A percentile compares a stretch with the other conserved stretches of the same genome.
Conservation (phyloP, 2,888 invertebrate species). For the Melinaea menophilus region DNA sequence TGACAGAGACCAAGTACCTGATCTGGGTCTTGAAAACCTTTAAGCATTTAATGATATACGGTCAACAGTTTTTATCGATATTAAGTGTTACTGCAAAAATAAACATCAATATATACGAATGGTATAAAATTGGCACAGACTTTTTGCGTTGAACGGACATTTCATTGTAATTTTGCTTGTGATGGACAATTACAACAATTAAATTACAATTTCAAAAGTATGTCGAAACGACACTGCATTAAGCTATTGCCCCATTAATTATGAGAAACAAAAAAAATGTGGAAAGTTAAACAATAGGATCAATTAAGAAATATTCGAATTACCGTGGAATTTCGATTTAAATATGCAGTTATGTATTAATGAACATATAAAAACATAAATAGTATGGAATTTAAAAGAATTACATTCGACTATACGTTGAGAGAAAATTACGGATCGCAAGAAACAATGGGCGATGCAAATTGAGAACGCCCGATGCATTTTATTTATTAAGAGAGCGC, state of each 20-base stretch:
- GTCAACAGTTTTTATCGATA: constrained; percentile 32
- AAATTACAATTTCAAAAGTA: neutral
- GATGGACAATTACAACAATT: neutral
- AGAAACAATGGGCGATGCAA: constrained; percentile 72
- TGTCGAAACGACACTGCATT: neutral
- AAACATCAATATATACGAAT: constrained; percentile 18
- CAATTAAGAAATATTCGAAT: constrained; percentile 28
- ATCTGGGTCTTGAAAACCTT: constrained; percentile 37
- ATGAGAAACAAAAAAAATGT: constrained; percentile 10
- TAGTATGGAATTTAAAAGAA: constrained; percentile 41
- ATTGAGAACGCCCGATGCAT: constrained; percentile 53
- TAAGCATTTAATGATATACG: constrained; percentile 37
- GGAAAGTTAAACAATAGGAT: constrained; percentile 22
- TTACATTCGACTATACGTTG: constrained; percentile 51
- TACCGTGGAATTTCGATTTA: constrained; percentile 14
- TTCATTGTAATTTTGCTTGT: constrained; percentile 12
- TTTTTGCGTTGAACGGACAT: constrained; percentile 15
- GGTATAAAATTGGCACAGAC: constrained; percentile 18
- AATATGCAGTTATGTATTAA: constrained; percentile 14
- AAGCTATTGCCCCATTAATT: constrained; percentile 10
- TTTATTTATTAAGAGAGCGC: constrained; percentile 57
- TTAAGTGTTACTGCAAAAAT: constrained; percentile 27
- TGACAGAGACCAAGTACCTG: constrained; percentile 32
- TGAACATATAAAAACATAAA: constrained; percentile 45
- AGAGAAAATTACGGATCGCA: constrained; percentile 59